These are phyloP conservation scores for Epinotia ramella DNA, from an alignment of 2,888 invertebrate species.

Conservation along the genomic window DNA sequence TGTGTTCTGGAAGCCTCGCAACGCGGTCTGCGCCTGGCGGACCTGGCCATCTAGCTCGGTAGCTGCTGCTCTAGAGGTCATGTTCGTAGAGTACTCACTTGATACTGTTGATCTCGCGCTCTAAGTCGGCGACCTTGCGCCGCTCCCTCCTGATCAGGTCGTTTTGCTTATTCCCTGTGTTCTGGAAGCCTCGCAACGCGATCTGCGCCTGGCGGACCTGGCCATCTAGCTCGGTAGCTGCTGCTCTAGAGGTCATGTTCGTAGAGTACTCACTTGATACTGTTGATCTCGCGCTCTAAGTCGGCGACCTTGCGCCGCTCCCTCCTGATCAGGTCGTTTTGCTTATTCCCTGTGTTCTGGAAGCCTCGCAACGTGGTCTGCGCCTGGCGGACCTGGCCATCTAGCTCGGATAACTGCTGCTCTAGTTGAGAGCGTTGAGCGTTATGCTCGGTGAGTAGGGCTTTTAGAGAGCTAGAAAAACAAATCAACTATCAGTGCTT, in stretches of 20 bases:
- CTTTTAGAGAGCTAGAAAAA: conserved; percentile 60
- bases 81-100: conserved; percentile 26
- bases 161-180: conserved; percentile 55
- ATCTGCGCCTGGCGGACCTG: conserved; percentile 60
- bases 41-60: conserved; percentile 57
- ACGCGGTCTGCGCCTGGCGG: not conserved
- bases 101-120: conserved; percentile 71
- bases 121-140: conserved; percentile 66
- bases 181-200: conserved; percentile 54
- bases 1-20: conserved; percentile 53
- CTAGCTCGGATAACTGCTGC: conserved; percentile 65
- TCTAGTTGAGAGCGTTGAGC: conserved; percentile 64
- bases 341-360: conserved; percentile 53
- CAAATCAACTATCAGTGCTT: no score
- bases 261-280: conserved; percentile 62
- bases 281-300: conserved; percentile 69
- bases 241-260: no score
- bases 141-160: conserved; percentile 66
- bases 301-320: conserved; percentile 70
- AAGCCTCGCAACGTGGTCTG: conserved; percentile 59
- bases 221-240: no score
- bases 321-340: conserved; percentile 61
- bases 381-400: conserved; percentile 62
- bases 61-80: conserved; percentile 57
- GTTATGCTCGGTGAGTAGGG: conserved; percentile 68